Evolutionary conservation across 2,797 vertebrate genomes (phyloP), one percentile per base, ranked within the genome.

Genomic region (Tragopan temminckii): DNA sequence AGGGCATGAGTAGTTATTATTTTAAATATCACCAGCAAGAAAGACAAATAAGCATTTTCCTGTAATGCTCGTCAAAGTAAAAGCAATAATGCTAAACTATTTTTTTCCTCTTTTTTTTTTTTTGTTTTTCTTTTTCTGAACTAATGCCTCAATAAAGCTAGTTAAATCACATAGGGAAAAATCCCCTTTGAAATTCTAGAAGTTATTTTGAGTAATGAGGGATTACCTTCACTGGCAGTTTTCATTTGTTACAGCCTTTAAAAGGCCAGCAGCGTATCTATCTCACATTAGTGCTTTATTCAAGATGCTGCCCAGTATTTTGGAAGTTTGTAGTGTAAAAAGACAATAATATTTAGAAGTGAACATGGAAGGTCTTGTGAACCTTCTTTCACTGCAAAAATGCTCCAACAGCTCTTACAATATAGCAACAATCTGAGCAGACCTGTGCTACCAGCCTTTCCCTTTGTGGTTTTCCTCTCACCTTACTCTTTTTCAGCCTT

Each of bases 11-110:
- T 6, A 78, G 25, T 45, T 67, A 69, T 53, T 82, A 74, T 75
- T 90, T 94, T 35, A 84, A 67, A 89, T 62, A 24, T 19, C 43
- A 88, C 36, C 31, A 68, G 20, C 9, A 87, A 87, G 85, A 78
- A 83, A 43, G 76, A 29, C 31, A 85, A 62, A 43, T 11, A 78
- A 6, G 31, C 57, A 52, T 76, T 93, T 80, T 67, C 13, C 55
- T 74, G 72, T 24, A 83, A 74, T 3, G 21, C 23, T 58, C 72
- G 72, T 57, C 4, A 62, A 77, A 87, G 42, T 31, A 53, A 87
- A 2, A 75, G 40, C 25, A 75, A n/a, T 15, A 64, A 58, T 40
- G 29, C n/a, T 63, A 71, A 88, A 11, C n/a, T 53, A 13, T n/a
- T n/a, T n/a, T n/a, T 10, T 31, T 6, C 15, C 7, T 63, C 11